Conservation (phyloP, 2,113 vertebrate genomes). For the Mixornis gularis region DNA sequence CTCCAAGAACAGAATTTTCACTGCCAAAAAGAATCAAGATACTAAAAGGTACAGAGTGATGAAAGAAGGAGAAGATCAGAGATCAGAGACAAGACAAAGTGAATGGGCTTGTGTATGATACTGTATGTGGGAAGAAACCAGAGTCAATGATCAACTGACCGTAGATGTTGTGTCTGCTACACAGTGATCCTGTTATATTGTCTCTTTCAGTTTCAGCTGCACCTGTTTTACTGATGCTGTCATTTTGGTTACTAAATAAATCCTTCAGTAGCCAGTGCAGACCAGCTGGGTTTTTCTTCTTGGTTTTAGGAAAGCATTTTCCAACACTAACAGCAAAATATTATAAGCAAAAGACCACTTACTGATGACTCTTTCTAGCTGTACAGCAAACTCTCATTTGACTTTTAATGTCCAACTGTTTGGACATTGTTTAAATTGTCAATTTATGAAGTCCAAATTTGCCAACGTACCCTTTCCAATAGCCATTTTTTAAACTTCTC, state of each 20-base stretch:
- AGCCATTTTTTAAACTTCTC: background rate
- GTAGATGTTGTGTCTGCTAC: rapidly evolving
- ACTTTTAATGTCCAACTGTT: background rate
- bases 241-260: background rate
- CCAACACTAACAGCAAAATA: background rate
- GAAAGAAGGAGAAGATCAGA: background rate
- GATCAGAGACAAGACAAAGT: background rate
- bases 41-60: background rate
- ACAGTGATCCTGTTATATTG: background rate
- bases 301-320: background rate
- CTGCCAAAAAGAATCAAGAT: background rate
- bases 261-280: background rate
- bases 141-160: background rate
- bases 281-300: background rate
- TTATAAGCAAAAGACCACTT: background rate
- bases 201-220: background rate
- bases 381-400: background rate
- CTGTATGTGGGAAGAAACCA: background rate
- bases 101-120: rapidly evolving
- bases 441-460: background rate
- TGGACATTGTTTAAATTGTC: background rate
- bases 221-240: background rate
- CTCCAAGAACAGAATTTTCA: background rate
- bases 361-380: background rate
- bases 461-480: background rate